Evolutionary conservation across 1,140 invertebrate genomes (phyloP), one percentile per base, ranked within the genome.

Genomic region (Thalassaphorura encarpata): DNA sequence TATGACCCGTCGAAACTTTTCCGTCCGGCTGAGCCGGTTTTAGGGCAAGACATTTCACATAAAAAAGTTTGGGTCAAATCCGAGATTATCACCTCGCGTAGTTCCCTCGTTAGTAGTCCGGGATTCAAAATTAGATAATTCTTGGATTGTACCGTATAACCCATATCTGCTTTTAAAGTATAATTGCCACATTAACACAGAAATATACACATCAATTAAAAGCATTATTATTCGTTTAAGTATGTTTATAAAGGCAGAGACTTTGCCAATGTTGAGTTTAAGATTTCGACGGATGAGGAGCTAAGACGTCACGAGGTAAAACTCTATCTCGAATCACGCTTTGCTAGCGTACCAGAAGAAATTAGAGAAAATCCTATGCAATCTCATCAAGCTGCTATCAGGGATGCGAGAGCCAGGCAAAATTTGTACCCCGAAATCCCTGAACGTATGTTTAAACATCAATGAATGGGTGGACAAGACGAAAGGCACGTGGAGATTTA

Each of bases 91-190:
- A n/a, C n/a, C n/a, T n/a, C n/a, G n/a, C n/a, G n/a, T n/a, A n/a
- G n/a, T n/a, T n/a, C n/a, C n/a, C n/a, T n/a, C n/a, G n/a, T 6
- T 21, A 6, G 4, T 11, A 36, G 33, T n/a, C 11, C 15, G 47
- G 23, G 46, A 54, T 19, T 3, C 31, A 5, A 11, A 26, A 19
- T 65, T 76, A 29, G 72, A 76, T 63, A 78, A 77, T 61, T 48
- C 68, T 33, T 78, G 72, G 72, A 64, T 78, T 52, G 75, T 77
- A 28, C 76, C 75, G 50, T 78, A 78, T 69, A 75, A 70, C 57
- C 71, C 73, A 18, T 54, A 76, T 6, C 67, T 79, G 11, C 70
- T 62, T 3, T 70, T 72, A 66, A 75, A 64, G 46, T 79, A 70
- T 56, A 69, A 77, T 52, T 67, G 71, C 39, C 75, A 77, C 60